Conservation (phyloP, 2,797 vertebrate genomes). For the Pteropus rufus region DNA sequence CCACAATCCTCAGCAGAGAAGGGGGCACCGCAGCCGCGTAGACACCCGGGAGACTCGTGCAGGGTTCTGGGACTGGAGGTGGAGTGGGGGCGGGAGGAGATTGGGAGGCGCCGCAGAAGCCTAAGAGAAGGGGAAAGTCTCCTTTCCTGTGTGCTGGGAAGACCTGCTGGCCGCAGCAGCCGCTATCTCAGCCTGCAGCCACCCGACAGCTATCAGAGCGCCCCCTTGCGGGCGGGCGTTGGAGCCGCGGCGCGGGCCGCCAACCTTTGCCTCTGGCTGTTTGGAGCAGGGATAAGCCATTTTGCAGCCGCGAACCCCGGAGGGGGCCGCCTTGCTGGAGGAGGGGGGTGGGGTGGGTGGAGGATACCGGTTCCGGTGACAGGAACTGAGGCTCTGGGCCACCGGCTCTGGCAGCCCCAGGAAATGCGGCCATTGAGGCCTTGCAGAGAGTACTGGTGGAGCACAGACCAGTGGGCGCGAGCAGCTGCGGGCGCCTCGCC, state of each 20-base stretch:
- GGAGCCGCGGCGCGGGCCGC: fast-evolving
- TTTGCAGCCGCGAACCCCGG: neutral
- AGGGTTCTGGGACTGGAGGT: neutral
- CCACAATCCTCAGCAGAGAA: neutral
- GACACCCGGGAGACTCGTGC: neutral
- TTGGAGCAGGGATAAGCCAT: neutral
- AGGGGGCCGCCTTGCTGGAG: neutral
- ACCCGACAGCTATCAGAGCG: neutral
- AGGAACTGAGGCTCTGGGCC: neutral
- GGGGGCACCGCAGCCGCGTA: fast-evolving
- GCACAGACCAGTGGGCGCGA: fast-evolving
- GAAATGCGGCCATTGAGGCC: neutral
- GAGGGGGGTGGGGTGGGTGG: too few species aligned
- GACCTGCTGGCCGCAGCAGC: fast-evolving
- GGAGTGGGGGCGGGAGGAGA: too few species aligned
- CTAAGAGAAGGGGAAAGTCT: too few species aligned
- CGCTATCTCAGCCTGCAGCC: fast-evolving
- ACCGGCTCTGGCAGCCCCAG: neutral
- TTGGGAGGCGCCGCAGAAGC: neutral
- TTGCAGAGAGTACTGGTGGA: neutral
- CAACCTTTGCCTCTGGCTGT: too few species aligned
- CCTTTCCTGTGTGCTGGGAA: fast-evolving
- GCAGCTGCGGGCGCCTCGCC: neutral
- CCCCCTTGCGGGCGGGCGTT: conserved; percentile 31
- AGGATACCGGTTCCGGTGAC: neutral